These are phyloP conservation scores for Nothobranchius furzeri DNA, from an alignment of 2,113 vertebrate species.

Conservation along the genomic window DNA sequence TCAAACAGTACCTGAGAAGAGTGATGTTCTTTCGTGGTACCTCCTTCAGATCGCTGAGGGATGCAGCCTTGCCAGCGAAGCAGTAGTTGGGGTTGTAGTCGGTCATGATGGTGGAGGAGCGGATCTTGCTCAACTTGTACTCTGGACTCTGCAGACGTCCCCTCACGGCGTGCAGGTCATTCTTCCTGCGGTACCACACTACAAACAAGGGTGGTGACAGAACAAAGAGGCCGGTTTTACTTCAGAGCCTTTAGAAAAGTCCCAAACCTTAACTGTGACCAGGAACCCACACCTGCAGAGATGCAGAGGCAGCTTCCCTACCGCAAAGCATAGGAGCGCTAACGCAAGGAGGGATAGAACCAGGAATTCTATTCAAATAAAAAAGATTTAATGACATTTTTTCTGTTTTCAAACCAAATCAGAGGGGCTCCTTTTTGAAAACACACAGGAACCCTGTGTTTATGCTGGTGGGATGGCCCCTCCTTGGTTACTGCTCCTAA, in stretches of 20 bases:
- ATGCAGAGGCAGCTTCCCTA: constrained; percentile 22
- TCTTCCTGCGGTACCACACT: constrained; percentile 90
- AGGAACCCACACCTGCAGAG: constrained; percentile 23
- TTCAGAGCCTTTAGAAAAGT: neutral
- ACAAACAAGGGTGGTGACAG: constrained; percentile 17
- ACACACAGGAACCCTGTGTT: neutral
- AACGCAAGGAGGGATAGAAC: constrained; percentile 64
- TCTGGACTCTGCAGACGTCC: constrained; percentile 84
- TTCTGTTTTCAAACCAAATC: constrained; percentile 6
- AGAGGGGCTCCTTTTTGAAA: too few species aligned
- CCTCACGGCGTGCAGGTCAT: constrained; percentile 81
- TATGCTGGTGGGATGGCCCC: constrained; percentile 35
- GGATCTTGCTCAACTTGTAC: constrained; percentile 91
- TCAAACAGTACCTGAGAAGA: constrained; percentile 83
- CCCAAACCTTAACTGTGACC: neutral
- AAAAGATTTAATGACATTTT: neutral
- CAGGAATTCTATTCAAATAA: constrained; percentile 3
- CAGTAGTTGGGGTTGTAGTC: constrained; percentile 95
- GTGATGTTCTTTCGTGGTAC: constrained; percentile 90
- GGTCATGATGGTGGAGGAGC: constrained; percentile 89
- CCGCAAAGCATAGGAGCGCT: constrained; percentile 55
- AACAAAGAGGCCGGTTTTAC: neutral
- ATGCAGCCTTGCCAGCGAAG: constrained; percentile 84
- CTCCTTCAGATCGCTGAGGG: constrained; percentile 86
- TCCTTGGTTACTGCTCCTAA: constrained; percentile 70